Conservation (phyloP, 64 coral and sea anemone species). For the Stylophora pistillata region DNA sequence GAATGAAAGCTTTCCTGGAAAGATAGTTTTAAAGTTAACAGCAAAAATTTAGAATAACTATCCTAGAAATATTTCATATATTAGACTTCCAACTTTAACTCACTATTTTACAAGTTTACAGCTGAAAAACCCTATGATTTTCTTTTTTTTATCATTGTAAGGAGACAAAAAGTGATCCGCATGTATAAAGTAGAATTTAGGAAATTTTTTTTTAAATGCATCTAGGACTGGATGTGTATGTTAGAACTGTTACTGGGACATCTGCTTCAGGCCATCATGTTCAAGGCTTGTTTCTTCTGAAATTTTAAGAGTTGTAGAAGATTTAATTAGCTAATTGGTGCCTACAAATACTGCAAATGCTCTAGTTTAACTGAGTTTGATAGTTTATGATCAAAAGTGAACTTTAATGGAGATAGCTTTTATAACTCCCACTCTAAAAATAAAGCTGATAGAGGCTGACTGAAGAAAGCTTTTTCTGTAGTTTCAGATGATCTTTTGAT, state of each 20-base stretch:
- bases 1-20: background rate
- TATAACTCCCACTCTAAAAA: no score
- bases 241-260: background rate
- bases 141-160: background rate
- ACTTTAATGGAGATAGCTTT: no score
- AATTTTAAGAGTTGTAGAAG: slow-evolving; percentile 39
- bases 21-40: background rate
- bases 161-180: background rate
- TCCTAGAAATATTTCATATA: background rate
- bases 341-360: background rate
- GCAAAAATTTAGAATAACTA: background rate
- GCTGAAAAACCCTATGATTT: background rate
- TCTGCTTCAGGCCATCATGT: slow-evolving; percentile 24
- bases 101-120: background rate
- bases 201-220: slow-evolving; percentile 3
- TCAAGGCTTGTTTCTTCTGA: slow-evolving; percentile 35
- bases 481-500: no score
- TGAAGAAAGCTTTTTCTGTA: no score
- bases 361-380: no score
- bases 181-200: background rate
- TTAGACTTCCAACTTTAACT: background rate
- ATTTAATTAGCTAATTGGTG: slow-evolving; percentile 20
- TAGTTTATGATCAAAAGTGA: no score
- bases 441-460: no score
- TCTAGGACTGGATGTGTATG: background rate